Percentiles rank a stretch among this genome's conserved stretches.
phyloP scores from a whole-genome alignment of 2,797 vertebrate genomes.

The Myiotriccus ornatus region DNA sequence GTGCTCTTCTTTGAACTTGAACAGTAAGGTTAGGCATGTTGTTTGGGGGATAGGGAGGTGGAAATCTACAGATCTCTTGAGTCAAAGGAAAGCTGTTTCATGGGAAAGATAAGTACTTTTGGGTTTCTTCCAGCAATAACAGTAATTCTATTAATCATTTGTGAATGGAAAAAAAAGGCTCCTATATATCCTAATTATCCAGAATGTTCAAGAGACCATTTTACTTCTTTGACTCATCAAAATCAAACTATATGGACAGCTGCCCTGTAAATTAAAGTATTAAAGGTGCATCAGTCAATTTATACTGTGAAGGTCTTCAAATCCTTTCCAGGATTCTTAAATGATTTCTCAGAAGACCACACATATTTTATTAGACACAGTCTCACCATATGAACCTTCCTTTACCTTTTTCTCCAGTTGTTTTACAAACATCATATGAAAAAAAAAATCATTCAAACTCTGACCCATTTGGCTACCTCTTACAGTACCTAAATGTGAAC shows the following conservation, averaged over 20 bases:
- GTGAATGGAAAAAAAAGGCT: neutral
- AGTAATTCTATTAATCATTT: neutral
- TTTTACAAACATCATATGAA: neutral
- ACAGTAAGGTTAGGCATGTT: neutral
- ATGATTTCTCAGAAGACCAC: neutral
- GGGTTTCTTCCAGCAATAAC: neutral
- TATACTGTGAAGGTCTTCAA: neutral
- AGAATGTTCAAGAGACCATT: neutral
- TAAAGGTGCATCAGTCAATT: neutral
- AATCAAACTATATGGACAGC: neutral
- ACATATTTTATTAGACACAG: neutral
- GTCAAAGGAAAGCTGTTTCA: neutral
- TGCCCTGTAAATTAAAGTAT: neutral
- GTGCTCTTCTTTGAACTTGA: neutral
- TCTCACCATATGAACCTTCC: neutral
- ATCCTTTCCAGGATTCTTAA: neutral
- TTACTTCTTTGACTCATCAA: neutral
- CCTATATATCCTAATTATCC: neutral
- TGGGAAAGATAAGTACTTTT: neutral
- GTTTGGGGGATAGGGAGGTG: neutral
- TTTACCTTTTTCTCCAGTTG: neutral
- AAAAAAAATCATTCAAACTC: neutral
- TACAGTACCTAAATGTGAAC: neutral
- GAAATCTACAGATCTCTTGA: neutral
- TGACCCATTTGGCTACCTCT: neutral